Percentiles rank a stretch among this genome's conserved stretches.
Evolutionary conservation across 2,888 invertebrate genomes (phyloP).

Genomic region (Netelia fuscicornis): DNA sequence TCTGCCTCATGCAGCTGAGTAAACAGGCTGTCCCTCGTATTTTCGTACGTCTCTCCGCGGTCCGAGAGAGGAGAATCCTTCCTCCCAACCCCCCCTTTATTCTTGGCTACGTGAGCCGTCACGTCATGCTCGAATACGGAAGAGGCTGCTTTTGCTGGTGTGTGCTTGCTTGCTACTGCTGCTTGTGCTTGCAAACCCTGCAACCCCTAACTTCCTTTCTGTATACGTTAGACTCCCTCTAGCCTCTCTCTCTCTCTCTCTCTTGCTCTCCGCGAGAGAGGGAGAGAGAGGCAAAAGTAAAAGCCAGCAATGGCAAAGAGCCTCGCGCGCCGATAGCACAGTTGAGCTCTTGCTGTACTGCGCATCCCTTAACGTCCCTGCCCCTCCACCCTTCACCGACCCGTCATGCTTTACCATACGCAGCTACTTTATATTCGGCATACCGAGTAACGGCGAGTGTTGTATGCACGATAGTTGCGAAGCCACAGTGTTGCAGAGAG

Average conservation of each 20-base stretch:
- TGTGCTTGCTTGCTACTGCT: slow-evolving; percentile 15
- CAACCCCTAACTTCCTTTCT: slow-evolving; percentile 58
- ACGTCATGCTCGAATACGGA: slow-evolving; percentile 53
- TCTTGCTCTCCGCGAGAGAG: not conserved
- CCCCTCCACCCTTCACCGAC: not conserved
- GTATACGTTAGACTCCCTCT: slow-evolving; percentile 42
- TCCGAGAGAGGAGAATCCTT: slow-evolving; percentile 55
- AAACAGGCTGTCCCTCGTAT: slow-evolving; percentile 72
- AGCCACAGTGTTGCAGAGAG: slow-evolving; percentile 23
- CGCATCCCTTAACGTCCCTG: slow-evolving; percentile 17
- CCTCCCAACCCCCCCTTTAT: not conserved
- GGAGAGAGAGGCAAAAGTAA: slow-evolving; percentile 23
- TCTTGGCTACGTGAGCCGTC: slow-evolving; percentile 52
- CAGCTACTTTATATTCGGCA: slow-evolving; percentile 79
- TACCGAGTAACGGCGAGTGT: slow-evolving; percentile 71
- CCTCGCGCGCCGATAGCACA: slow-evolving; percentile 24
- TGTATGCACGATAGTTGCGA: slow-evolving; percentile 64
- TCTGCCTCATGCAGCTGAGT: slow-evolving; percentile 70
- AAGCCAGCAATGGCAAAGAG: slow-evolving; percentile 41
- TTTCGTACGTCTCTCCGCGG: slow-evolving; percentile 63
- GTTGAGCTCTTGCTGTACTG: slow-evolving; percentile 43
- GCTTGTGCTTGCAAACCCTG: slow-evolving; percentile 51
- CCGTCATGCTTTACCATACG: slow-evolving; percentile 48
- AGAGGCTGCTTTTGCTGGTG: slow-evolving; percentile 49
- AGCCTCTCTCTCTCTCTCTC: slow-evolving; percentile 6